phyloP scores from a whole-genome alignment of 2,113 vertebrate species.

The Sylvia atricapilla region DNA sequence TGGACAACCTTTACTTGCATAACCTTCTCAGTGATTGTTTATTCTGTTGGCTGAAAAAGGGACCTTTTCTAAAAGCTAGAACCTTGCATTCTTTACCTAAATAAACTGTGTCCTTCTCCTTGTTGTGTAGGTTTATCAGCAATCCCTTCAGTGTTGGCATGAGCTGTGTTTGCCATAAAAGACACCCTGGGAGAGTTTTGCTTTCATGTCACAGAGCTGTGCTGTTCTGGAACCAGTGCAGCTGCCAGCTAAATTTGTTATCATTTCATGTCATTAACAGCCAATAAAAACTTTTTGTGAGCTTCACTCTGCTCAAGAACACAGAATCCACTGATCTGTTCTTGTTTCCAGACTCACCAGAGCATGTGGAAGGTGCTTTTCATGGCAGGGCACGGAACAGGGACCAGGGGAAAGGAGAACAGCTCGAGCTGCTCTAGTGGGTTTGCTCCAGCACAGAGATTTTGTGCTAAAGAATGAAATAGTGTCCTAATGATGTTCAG shows the following conservation, averaged over 20 bases:
- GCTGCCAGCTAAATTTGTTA: background rate
- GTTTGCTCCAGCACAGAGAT: background rate
- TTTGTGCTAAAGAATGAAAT: background rate
- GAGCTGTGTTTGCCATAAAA: background rate
- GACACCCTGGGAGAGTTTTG: background rate
- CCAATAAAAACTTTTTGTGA: background rate
- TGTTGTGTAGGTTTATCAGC: background rate
- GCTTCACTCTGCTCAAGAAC: background rate
- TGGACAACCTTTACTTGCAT: background rate
- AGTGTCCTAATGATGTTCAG: background rate
- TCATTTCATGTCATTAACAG: background rate
- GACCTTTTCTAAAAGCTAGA: background rate
- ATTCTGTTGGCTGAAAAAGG: background rate
- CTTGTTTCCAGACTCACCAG: background rate
- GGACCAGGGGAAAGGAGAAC: background rate
- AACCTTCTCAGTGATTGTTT: background rate
- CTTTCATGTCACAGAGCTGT: background rate
- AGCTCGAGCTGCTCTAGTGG: background rate
- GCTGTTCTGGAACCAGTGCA: background rate
- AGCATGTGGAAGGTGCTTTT: background rate
- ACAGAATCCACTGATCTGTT: fast-evolving
- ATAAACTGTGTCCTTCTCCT: background rate
- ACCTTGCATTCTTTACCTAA: background rate
- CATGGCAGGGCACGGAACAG: background rate
- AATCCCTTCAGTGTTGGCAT: background rate